Conservation (phyloP, 2,888 invertebrate species). For the Campoletis raptor region DNA sequence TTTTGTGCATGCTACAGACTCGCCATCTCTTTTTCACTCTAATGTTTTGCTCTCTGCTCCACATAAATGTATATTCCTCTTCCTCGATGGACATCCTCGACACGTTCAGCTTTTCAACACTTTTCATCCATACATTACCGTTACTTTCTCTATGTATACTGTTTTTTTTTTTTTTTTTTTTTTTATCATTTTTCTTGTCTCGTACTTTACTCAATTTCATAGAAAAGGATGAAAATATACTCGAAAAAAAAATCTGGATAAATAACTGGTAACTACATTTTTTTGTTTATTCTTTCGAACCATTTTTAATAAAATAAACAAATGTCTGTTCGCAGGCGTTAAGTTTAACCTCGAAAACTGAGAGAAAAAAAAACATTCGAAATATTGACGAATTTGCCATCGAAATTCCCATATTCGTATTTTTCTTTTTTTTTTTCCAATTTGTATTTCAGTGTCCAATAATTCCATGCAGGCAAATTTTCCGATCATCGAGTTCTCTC, state of each 20-base stretch:
- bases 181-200: conserved; percentile 26
- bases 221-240: not conserved
- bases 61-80: conserved; percentile 40
- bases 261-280: not conserved
- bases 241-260: not conserved
- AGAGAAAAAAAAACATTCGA: not conserved
- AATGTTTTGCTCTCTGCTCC: not conserved
- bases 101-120: conserved; percentile 17
- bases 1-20: conserved; percentile 58
- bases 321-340: not conserved
- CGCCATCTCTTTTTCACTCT: not conserved
- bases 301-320: not conserved
- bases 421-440: conserved; percentile 23
- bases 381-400: not conserved
- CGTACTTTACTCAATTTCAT: conserved; percentile 15
- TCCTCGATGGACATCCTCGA: not conserved
- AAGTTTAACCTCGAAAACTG: too few species aligned
- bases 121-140: not conserved
- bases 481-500: conserved; percentile 61
- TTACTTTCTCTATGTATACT: not conserved
- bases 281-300: not conserved
- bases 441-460: conserved; percentile 30
- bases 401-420: not conserved
- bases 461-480: conserved; percentile 54
- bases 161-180: conserved; percentile 32